A percentile compares a stretch with the other conserved stretches of the same genome.
These are phyloP conservation scores for Cheilosia vulpina DNA, from an alignment of 2,888 invertebrate species.

Conservation along the genomic window DNA sequence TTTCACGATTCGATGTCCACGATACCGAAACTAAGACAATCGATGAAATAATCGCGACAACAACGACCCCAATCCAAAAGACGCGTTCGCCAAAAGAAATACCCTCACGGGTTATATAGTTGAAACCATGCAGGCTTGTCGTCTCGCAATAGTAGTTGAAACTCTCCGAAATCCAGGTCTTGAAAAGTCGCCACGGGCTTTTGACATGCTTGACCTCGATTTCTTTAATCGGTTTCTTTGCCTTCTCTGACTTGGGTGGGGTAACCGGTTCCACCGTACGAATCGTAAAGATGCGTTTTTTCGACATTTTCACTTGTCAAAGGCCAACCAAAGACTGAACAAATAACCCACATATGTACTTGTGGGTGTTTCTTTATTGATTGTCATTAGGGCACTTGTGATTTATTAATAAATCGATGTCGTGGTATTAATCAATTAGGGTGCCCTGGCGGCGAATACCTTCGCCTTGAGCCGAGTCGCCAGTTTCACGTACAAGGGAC, in stretches of 20 bases:
- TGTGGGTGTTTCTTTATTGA: constrained; percentile 16
- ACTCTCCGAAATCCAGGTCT: constrained; percentile 80
- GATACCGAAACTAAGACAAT: constrained; percentile 86
- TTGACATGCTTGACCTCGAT: not conserved
- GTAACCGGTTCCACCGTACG: constrained; percentile 56
- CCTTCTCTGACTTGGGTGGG: not conserved
- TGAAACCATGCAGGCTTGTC: constrained; percentile 89
- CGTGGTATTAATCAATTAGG: constrained; percentile 53
- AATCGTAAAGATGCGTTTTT: constrained; percentile 61
- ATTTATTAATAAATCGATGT: constrained; percentile 53
- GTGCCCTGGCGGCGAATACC: not conserved
- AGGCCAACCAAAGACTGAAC: constrained; percentile 45
- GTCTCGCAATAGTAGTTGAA: constrained; percentile 86
- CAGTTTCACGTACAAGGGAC: constrained; percentile 77
- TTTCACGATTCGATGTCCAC: constrained; percentile 86
- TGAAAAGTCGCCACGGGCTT: constrained; percentile 61
- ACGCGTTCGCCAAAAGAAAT: constrained; percentile 85
- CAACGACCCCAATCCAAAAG: constrained; percentile 86
- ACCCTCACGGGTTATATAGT: constrained; percentile 87
- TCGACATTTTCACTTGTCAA: constrained; percentile 26
- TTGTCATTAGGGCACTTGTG: constrained; percentile 22
- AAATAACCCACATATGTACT: not conserved
- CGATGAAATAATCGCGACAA: constrained; percentile 85
- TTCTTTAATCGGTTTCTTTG: not conserved
- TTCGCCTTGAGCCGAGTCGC: constrained; percentile 39